phyloP scores from a whole-genome alignment of 2,888 invertebrate species.

The Cynaeus angustus region DNA sequence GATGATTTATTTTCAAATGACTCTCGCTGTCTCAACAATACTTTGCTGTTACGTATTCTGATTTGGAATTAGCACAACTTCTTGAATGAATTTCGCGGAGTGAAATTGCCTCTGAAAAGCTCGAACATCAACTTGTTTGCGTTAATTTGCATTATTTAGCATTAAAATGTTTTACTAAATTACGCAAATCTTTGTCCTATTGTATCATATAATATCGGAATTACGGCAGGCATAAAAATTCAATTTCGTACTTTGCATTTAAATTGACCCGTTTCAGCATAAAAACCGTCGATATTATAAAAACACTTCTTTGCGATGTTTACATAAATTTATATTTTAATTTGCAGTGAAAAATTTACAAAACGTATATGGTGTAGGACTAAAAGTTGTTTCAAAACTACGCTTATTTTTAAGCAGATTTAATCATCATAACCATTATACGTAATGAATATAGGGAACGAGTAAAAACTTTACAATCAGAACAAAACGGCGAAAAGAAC shows the following conservation, averaged over 20 bases:
- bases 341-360: no score
- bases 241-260: constrained; percentile 50
- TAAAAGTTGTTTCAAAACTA: no score
- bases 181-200: constrained; percentile 57
- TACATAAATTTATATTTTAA: constrained; percentile 37
- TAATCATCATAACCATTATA: no score
- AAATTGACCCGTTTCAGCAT: constrained; percentile 43
- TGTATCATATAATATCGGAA: constrained; percentile 54
- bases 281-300: constrained; percentile 36
- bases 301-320: constrained; percentile 34
- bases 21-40: constrained; percentile 24
- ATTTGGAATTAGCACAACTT: constrained; percentile 51
- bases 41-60: constrained; percentile 45
- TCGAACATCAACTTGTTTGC: constrained; percentile 60
- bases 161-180: constrained; percentile 58
- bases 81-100: constrained; percentile 56
- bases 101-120: constrained; percentile 55
- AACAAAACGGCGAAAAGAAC: no score
- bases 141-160: constrained; percentile 62
- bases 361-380: no score
- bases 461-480: no score
- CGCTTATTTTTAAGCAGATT: no score
- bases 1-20: constrained; percentile 30
- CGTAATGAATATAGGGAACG: no score
- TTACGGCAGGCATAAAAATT: constrained; percentile 50